Evolutionary conservation across 2,888 invertebrate species (phyloP), one percentile per base, ranked within the genome.

Genomic region (Caenorhabditis sp.): DNA sequence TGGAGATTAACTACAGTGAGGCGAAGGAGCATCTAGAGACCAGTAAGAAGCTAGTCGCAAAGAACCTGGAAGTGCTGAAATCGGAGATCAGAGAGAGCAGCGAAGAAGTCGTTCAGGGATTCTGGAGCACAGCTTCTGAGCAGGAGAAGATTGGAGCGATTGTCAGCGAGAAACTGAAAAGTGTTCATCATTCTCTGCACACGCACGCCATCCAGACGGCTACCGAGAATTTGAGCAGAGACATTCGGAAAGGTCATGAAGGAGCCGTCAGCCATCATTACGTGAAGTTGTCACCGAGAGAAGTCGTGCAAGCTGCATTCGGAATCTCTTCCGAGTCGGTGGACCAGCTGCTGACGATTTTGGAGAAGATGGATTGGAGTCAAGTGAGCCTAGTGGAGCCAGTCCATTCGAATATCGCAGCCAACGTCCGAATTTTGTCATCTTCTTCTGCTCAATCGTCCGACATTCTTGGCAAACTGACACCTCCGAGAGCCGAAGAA

Each of bases 71-170:
- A 1, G 26, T 56, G 7, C n/a, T 68, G 26, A 48, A 59, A 35
- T 43, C 68, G 5, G 59, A 59, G 30, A 39, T 74, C n/a, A 35
- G 43, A 24, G 66, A 77, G 30, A 59, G 73, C 9, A 52, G 45
- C 15, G 80, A 81, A 55, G 70, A 76, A 41, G 30, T 66, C 13
- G 58, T 73, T n/a, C 65, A 65, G 50, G 80, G 80, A 53, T 73
- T 81, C 70, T 81, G 80, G 80, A 76, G 35, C 24, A 76, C 78
- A 3, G 52, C 62, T 24, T 68, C 52, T 1, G 68, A 73, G 27
- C n/a, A 48, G 27, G 68, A 75, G 32, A 52, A 50, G 32, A 48
- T 75, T 13, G 55, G 62, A 20, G 66, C 59, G 5, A 32, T 61
- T 13, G 50, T 75, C 2, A 37, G 32, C 35, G 75, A 75, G 20